Percentiles rank a stretch among this genome's conserved stretches.
phyloP scores from a whole-genome alignment of 2,113 vertebrate species.

The Podocnemis expansa region DNA sequence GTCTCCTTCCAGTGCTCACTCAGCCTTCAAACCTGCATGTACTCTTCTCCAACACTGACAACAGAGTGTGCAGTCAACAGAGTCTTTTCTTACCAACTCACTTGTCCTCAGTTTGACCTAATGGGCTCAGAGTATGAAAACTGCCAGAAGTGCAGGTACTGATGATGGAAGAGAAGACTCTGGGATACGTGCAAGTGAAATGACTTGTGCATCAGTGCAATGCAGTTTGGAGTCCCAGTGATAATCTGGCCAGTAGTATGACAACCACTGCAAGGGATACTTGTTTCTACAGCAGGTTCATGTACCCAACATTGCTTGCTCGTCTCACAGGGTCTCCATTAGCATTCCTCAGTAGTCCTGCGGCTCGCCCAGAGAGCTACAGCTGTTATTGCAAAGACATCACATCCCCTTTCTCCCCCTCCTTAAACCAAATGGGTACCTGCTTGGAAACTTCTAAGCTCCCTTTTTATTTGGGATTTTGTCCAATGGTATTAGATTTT shows the following conservation, averaged over 20 bases:
- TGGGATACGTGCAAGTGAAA: background rate
- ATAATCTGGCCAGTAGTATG: background rate
- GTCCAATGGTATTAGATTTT: background rate
- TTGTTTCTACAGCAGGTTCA: background rate
- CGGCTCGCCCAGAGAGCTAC: fast-evolving
- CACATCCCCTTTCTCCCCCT: fast-evolving
- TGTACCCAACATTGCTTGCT: background rate
- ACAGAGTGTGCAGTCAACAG: background rate
- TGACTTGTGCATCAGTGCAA: fast-evolving
- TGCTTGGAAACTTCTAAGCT: background rate
- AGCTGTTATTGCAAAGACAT: background rate
- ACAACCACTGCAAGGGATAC: fast-evolving
- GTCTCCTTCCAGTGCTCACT: fast-evolving
- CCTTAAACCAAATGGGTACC: background rate
- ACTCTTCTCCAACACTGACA: background rate
- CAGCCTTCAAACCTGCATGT: background rate
- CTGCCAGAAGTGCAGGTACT: fast-evolving
- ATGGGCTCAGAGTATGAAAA: background rate
- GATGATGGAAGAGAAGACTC: background rate
- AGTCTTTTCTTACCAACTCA: background rate
- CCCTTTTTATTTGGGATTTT: background rate
- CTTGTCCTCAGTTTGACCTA: background rate
- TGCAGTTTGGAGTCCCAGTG: fast-evolving
- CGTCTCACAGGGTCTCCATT: background rate
- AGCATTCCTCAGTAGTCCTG: fast-evolving